Base-by-base conservation (phyloP, 2,113 vertebrate species). In the Lasiurus borealis region DNA sequence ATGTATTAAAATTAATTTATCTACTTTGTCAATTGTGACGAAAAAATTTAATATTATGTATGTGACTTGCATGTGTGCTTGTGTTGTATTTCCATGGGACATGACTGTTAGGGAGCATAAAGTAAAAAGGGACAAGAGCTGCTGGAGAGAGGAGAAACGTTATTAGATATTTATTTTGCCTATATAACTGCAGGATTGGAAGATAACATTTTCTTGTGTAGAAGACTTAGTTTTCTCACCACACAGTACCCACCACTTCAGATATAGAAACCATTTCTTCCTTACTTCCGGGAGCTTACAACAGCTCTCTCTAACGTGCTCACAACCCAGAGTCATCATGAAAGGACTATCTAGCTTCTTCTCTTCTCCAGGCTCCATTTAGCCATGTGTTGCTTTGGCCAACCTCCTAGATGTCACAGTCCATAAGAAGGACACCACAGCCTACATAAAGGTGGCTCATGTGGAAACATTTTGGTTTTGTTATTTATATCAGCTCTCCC, bases 101-200 rank as follows among this genome's bases (percentile, higher is more conserved):
- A 40, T 0, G 3, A 15, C 23, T 62, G 3, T 21, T 27, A 27
- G 19, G 2, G 8, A 82, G 3, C 10, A 40, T 50, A 34, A 25
- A 27, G 15, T 15, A 29, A 21, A 29, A 54, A 86, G 4, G 36
- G 40, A 59, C 3, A 29, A 21, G 87, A 48, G 87, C 62, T 40
- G 8, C 3, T 31, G 12, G 11, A 8, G 31, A 88, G 11, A 64
- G n/a, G n/a, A 25, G 16, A 29, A 77, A 36, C 0, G 0, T 36
- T 69, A 46, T 16, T 23, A 88, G 50, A 34, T 50, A 8, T 73
- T 68, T 68, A 19, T 82, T 50, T 76, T 93, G n/a, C 21, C 23
- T 11, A 18, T 29, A 40, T 23, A 48, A 44, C 4, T 29, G 4
- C 23, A 83, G 34, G 25, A 15, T 88, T 59, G 66, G 54, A 78